These are phyloP conservation scores for Drosophila willistoni DNA, from an alignment of 1,140 invertebrate species.

Conservation along the genomic window DNA sequence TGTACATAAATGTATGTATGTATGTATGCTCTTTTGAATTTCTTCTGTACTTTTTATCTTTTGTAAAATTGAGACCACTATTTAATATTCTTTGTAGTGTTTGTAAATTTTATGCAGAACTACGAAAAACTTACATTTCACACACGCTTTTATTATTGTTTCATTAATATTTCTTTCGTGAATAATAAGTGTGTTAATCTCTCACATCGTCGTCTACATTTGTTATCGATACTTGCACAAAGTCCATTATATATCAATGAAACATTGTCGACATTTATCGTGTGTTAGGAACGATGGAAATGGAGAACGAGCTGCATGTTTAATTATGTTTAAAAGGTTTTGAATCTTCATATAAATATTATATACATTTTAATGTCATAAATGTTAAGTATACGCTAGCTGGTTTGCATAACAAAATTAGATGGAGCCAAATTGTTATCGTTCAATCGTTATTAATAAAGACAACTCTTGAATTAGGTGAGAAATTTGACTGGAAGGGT, in stretches of 20 bases:
- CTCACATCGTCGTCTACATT: background rate
- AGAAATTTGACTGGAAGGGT: too few relatives aligned
- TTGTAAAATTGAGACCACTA: background rate
- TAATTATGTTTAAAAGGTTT: background rate
- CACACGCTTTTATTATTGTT: slow-evolving; percentile 10
- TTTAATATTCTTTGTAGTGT: background rate
- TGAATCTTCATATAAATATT: too few relatives aligned
- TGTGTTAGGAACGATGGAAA: background rate
- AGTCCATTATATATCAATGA: background rate
- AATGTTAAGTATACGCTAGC: too few relatives aligned
- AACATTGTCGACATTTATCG: background rate
- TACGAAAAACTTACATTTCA: background rate
- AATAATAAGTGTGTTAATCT: slow-evolving; percentile 4
- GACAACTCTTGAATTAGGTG: too few relatives aligned
- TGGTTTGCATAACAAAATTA: too few relatives aligned
- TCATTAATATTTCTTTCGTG: slow-evolving; percentile 7
- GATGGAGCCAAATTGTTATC: too few relatives aligned
- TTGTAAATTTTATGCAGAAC: background rate
- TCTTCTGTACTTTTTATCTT: background rate
- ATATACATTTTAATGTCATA: too few relatives aligned
- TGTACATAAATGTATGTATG: background rate
- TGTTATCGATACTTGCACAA: background rate
- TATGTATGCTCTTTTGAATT: background rate
- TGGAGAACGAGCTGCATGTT: background rate
- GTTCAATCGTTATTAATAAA: too few relatives aligned